Percentiles rank a stretch among this genome's conserved stretches.
Evolutionary conservation across 2,888 invertebrate species (phyloP).

Genomic region (Rhopalosiphum nymphaeae): DNA sequence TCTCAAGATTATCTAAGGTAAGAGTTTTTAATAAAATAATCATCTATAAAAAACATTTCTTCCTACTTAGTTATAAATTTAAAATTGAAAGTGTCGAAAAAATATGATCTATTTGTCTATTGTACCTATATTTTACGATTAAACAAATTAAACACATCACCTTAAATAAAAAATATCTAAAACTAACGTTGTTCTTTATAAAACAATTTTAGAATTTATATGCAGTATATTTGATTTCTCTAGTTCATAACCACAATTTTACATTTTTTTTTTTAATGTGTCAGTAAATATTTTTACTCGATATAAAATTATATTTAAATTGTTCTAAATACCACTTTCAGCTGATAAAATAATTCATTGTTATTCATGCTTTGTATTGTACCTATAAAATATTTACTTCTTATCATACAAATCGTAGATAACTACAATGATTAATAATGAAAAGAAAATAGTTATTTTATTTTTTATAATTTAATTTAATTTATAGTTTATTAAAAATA

Average conservation of each 20-base stretch:
- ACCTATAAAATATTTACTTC: not conserved
- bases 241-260: not conserved
- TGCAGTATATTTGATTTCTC: not conserved
- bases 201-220: not conserved
- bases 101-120: not conserved
- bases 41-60: not conserved
- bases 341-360: not conserved
- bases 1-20: not conserved
- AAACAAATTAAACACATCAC: not conserved
- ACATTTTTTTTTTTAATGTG: not conserved
- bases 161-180: not conserved
- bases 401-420: not conserved
- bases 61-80: not conserved
- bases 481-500: not conserved
- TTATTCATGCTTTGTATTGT: not conserved
- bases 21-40: not conserved
- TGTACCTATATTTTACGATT: not conserved
- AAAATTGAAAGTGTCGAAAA: not conserved
- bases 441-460: not conserved
- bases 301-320: conserved; percentile 8
- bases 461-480: not conserved
- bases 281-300: not conserved
- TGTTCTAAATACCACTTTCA: not conserved
- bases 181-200: not conserved
- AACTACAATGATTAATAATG: not conserved